Base-by-base conservation (phyloP, 2,888 invertebrate species). In the Hirtodrosophila alboralis region DNA sequence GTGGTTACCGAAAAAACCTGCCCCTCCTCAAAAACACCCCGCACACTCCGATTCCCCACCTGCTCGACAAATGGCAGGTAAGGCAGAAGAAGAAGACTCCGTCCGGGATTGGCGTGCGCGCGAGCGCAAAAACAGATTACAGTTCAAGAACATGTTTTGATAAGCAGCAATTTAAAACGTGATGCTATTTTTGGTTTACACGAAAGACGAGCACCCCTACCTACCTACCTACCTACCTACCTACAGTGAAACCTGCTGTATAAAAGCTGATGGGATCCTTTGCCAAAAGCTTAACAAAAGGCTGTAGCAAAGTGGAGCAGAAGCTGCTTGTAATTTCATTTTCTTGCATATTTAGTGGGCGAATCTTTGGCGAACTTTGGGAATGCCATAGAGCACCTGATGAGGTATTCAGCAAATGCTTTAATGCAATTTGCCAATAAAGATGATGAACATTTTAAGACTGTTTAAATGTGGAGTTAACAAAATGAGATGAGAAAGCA, bases 151-250 rank as follows among this genome's bases (percentile, higher is more conserved):
- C 78, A 81, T 86, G 76, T 86, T 87, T 86, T 86, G 87, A 85
- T 87, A 85, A 85, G 85, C 76, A 87, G 84, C 86, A 86, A 85
- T 85, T 84, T 86, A 78, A 86, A 86, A 85, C 87, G 87, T 85
- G 85, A 79, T 80, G 80, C 75, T 81, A 87, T 85, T 87, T 84
- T 86, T 84, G 84, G 77, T 76, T 76, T 61, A 75, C 67, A 49
- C 62, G 49, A 43, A 30, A 47, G 31, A 37, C 34, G 45, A 34
- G 43, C 28, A 47, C 44, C 40, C 33, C 33, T 30, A 6, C 36
- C 8, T 31, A 33, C 33, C n/a, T n/a, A n/a, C n/a, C n/a, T n/a
- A n/a, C n/a, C n/a, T n/a, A n/a, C n/a, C n/a, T n/a, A n/a, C n/a
- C n/a, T n/a, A n/a, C n/a, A n/a, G n/a, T n/a, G n/a, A n/a, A n/a